These are phyloP conservation scores for Pentalonia nigronervosa DNA, from an alignment of 1,140 invertebrate genomes.

Conservation along the genomic window DNA sequence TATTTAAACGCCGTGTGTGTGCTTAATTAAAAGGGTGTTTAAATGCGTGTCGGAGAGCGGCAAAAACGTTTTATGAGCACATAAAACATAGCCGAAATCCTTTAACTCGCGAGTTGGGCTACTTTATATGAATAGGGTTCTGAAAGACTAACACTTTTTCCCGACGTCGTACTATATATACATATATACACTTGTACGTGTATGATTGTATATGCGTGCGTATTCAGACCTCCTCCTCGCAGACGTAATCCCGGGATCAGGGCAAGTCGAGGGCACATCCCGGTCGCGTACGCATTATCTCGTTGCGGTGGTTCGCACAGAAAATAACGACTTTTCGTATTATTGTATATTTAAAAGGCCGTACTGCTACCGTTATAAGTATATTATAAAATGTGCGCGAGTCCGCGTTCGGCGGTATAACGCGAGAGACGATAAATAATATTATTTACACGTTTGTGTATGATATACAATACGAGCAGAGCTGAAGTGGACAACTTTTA, in stretches of 20 bases:
- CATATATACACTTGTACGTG: background rate
- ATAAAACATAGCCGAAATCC: slow-evolving; percentile 26
- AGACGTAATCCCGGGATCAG: slow-evolving; percentile 20
- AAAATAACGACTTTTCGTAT: slow-evolving; percentile 27
- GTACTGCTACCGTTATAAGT: background rate
- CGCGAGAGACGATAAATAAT: background rate
- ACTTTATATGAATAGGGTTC: slow-evolving; percentile 10
- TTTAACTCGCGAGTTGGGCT: slow-evolving; percentile 28
- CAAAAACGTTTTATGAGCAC: slow-evolving; percentile 11
- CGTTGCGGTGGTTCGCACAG: background rate
- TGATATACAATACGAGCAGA: background rate
- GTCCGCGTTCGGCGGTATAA: background rate
- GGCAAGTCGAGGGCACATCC: background rate
- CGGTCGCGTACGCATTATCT: background rate
- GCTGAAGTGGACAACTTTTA: background rate
- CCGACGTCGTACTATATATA: background rate
- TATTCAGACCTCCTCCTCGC: background rate
- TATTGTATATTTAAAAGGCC: background rate
- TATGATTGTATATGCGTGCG: background rate
- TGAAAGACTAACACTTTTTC: slow-evolving; percentile 21
- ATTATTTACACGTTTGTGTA: background rate
- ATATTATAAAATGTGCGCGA: background rate
- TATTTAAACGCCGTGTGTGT: slow-evolving; percentile 14
- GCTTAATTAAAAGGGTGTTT: slow-evolving; percentile 40
- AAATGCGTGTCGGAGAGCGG: background rate